phyloP scores from a whole-genome alignment of 2,113 vertebrate species.

The Rostratula benghalensis region DNA sequence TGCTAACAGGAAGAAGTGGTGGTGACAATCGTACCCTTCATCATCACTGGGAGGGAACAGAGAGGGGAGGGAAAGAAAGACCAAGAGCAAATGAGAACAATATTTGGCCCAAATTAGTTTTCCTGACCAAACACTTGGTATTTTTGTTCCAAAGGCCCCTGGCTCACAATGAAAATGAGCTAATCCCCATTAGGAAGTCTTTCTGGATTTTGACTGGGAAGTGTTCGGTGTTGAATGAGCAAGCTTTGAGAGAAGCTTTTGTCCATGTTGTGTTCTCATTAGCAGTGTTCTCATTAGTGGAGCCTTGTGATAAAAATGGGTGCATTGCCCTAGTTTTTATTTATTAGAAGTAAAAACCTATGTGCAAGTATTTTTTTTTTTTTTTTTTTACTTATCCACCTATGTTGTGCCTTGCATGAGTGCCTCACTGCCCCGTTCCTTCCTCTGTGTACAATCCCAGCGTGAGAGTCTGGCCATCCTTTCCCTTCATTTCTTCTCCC shows the following conservation, averaged over 20 bases:
- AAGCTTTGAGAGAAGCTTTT: conserved; percentile 49
- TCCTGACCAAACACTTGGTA: conserved; percentile 40
- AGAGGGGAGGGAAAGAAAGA: neutral
- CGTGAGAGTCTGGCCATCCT: neutral
- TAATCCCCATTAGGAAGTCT: conserved; percentile 46
- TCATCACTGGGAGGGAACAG: neutral
- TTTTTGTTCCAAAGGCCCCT: conserved; percentile 39
- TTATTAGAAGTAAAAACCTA: neutral
- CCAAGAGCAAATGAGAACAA: conserved; percentile 36
- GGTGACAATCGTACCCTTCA: conserved; percentile 2
- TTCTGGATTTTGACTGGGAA: conserved; percentile 52
- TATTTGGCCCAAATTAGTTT: conserved; percentile 54
- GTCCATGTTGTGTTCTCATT: conserved; percentile 56
- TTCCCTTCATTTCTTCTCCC: neutral
- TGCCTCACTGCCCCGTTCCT: neutral
- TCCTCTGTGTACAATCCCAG: neutral
- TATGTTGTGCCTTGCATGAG: neutral
- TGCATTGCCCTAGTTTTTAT: conserved; percentile 27
- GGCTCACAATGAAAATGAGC: conserved; percentile 51
- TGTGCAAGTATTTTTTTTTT: neutral
- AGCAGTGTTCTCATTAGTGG: conserved; percentile 45
- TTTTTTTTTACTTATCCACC: neutral
- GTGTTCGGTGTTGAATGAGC: conserved; percentile 38
- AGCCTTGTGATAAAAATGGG: conserved; percentile 30
- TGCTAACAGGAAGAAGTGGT: conserved; percentile 30